Percentiles rank a stretch among this genome's conserved stretches.
Conservation (phyloP, 2,888 invertebrate genomes). For the Euplagia quadripunctaria region DNA sequence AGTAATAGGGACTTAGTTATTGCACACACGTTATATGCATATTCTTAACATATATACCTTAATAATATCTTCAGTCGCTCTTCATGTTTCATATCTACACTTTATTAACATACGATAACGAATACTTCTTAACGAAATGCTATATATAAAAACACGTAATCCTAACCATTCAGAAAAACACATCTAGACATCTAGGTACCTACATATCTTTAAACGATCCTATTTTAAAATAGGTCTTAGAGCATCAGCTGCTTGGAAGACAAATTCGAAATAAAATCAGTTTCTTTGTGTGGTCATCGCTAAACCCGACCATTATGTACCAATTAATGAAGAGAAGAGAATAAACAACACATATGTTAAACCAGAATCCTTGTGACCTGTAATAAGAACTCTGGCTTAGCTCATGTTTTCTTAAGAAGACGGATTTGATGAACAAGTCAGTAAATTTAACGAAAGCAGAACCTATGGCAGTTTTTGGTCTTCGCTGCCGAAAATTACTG, state of each 20-base stretch:
- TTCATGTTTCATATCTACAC: background rate
- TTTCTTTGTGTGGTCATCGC: background rate
- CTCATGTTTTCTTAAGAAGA: no score
- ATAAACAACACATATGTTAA: background rate
- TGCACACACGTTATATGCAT: background rate
- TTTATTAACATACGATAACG: background rate
- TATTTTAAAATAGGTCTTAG: background rate
- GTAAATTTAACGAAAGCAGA: background rate
- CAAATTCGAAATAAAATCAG: background rate
- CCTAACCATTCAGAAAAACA: background rate
- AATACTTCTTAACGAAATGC: background rate
- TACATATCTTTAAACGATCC: background rate
- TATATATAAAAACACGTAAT: background rate
- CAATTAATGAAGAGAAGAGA: background rate
- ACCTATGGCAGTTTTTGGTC: background rate
- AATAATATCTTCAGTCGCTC: background rate
- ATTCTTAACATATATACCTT: background rate
- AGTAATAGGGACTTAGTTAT: background rate
- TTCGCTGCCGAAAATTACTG: background rate
- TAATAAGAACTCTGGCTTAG: background rate
- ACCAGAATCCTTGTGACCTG: background rate
- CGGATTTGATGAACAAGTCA: background rate
- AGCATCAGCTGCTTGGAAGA: background rate
- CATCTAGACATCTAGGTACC: background rate
- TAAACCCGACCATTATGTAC: no score